Evolutionary conservation across 2,797 vertebrate genomes (phyloP), one percentile per base, ranked within the genome.

Genomic region (Zenarchopterus dispar): DNA sequence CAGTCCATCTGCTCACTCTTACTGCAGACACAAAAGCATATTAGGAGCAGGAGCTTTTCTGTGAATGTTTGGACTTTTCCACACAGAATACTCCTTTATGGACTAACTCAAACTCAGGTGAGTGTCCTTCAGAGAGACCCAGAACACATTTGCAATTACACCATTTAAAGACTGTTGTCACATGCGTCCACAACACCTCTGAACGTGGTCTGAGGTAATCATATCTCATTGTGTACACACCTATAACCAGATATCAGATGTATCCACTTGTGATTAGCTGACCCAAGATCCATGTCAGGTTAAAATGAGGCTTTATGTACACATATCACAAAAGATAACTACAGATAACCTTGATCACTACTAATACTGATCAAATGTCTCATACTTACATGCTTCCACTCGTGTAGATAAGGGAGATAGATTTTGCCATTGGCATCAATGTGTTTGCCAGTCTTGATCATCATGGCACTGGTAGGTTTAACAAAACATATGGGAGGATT

Each of bases 401-500:
- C 98, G 24, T 99, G 98, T 54, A 99, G 92, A 72, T 99, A 99
- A 26, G 97, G 97, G 74, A 99, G 94, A 88, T 99, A 98, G 78
- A 99, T 98, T 82, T 99, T 99, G 62, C 97, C 97, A 43, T 99
- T 99, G 68, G 97, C 97, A 84, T 99, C 97, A 9, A 99, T 97
- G 69, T 99, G 97, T 52, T 98, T 99, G 70, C 98, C 97, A 47
- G 96, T 98, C 92, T 98, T 99, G 85, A 99, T 99, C 89, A 98
- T 99, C 98, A 99, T 99, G 48, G 96, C 95, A 74, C 95, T 99
- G 75, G 98, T 99, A 69, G 98, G 98, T 88, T 99, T 99, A 72
- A 99, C 97, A 87, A 99, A 99, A 92, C 98, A 99, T 84, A 99
- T 99, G 11, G 98, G 98, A 8, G 98, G 96, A 65, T 99, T 99